A percentile compares a stretch with the other conserved stretches of the same genome.
Evolutionary conservation across 2,888 invertebrate species (phyloP).

Genomic region (Drosophila cyrtoloma): DNA sequence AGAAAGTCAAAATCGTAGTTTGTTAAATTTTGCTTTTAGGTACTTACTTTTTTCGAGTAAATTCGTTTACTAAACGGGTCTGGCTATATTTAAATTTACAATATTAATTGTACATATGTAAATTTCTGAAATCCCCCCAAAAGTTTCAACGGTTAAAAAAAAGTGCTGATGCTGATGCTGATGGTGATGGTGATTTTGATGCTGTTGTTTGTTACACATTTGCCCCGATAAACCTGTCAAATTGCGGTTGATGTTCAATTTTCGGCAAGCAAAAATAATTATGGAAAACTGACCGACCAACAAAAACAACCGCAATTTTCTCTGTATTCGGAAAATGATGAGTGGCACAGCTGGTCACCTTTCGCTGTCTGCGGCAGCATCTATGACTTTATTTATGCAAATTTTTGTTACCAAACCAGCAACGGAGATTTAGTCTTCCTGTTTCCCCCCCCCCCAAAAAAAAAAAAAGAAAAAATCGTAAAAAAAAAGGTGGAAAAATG

Average conservation of each 20-base stretch:
- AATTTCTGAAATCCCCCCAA: background rate
- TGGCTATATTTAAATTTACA: too few species aligned
- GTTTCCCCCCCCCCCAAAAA: slow-evolving; percentile 9
- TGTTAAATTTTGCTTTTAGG: background rate
- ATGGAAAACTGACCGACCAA: slow-evolving; percentile 28
- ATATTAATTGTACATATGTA: background rate
- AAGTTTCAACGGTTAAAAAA: background rate
- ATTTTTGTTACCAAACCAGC: slow-evolving; percentile 31
- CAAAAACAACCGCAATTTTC: slow-evolving; percentile 30
- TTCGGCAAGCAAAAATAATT: slow-evolving; percentile 25
- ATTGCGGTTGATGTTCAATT: slow-evolving; percentile 26
- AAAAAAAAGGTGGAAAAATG: slow-evolving; percentile 66
- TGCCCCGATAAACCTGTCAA: slow-evolving; percentile 32
- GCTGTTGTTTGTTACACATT: background rate
- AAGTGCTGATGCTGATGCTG: slow-evolving; percentile 25
- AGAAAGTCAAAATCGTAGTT: background rate
- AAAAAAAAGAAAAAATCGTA: slow-evolving; percentile 21
- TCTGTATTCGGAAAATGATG: slow-evolving; percentile 18
- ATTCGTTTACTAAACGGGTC: background rate
- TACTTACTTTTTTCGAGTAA: background rate
- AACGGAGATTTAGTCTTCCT: slow-evolving; percentile 23
- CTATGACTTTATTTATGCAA: slow-evolving; percentile 52
- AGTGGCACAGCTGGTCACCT: slow-evolving; percentile 29
- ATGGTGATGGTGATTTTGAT: background rate
- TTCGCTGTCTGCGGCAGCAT: slow-evolving; percentile 9